Evolutionary conservation across 2,113 vertebrate species (phyloP), one percentile per base, ranked within the genome.

Genomic region (Sinocyclocheilus rhinocerous): DNA sequence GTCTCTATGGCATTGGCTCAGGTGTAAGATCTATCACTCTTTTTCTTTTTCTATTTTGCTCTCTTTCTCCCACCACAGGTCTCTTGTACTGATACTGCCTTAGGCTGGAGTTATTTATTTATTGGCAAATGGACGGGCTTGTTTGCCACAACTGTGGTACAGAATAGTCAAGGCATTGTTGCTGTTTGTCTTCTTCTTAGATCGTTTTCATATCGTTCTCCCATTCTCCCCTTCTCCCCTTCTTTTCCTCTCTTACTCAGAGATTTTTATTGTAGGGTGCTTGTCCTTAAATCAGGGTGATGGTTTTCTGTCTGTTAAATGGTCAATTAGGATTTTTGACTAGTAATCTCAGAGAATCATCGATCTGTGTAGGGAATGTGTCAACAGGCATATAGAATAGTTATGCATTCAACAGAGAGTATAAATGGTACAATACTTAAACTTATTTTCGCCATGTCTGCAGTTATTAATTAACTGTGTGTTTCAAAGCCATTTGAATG

Each of bases 1-100:
- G 72, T 90, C 77, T 90, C 85, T 65, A 29, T 89, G 77, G 87
- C 82, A 67, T 88, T 82, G 24, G 55, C 81, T 85, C 83, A 69
- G 81, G 77, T 84, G 67, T 77, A 48, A 72, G 18, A 39, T 63
- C 50, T 75, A 12, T 73, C 29, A 52, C 48, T 79, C 29, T 69
- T 75, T 29, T 48, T 48, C 15, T 75, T 50, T 55, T 36, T 36
- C 16, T 76, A 39, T 67, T 52, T 69, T 20, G 3, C 67, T 29
- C 16, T 72, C 48, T 79, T 67, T 52, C 76, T 39, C 52, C 26
- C 24, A 33, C 52, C 29, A 12, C 29, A 24, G 1, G 39, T 36
- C 67, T 48, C 50, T 48, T 26, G 8, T 13, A 22, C 50, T 20
- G 20, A 48, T 11, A 26, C 65, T 70, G 48, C 39, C 76, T 80